Conservation (phyloP, 1,140 invertebrate genomes). For the Carposina sasakii region DNA sequence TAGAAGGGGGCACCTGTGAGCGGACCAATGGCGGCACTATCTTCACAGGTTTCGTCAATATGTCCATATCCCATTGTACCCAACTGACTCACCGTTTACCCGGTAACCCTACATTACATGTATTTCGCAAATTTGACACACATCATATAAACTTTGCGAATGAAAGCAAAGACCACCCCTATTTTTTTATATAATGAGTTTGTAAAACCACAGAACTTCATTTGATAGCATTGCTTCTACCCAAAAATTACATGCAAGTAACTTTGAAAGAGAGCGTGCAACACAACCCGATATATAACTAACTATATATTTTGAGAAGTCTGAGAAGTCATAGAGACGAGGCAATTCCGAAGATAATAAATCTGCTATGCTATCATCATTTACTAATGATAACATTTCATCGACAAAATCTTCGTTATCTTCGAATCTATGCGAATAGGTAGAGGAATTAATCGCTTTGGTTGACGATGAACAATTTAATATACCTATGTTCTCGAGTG, state of each 20-base stretch:
- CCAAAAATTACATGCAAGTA: background rate
- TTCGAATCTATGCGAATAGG: background rate
- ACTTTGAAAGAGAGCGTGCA: background rate
- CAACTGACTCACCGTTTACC: too few relatives aligned
- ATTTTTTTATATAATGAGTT: background rate
- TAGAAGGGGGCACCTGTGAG: too few relatives aligned
- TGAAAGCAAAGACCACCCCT: background rate
- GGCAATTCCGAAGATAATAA: too few relatives aligned
- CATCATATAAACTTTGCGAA: background rate
- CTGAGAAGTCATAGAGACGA: too few relatives aligned
- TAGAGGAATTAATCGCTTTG: background rate
- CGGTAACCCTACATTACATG: too few relatives aligned
- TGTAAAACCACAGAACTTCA: background rate
- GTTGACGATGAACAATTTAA: background rate
- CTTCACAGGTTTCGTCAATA: too few relatives aligned
- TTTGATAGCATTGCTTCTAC: background rate
- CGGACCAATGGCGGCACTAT: too few relatives aligned
- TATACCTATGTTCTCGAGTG: background rate
- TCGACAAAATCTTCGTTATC: background rate
- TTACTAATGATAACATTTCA: background rate
- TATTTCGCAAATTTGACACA: background rate
- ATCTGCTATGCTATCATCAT: too few relatives aligned
- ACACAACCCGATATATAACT: background rate
- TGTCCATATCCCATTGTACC: too few relatives aligned
- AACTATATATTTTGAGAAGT: too few relatives aligned